phyloP scores from a whole-genome alignment of 2,797 vertebrate species.

The Characodon lateralis region DNA sequence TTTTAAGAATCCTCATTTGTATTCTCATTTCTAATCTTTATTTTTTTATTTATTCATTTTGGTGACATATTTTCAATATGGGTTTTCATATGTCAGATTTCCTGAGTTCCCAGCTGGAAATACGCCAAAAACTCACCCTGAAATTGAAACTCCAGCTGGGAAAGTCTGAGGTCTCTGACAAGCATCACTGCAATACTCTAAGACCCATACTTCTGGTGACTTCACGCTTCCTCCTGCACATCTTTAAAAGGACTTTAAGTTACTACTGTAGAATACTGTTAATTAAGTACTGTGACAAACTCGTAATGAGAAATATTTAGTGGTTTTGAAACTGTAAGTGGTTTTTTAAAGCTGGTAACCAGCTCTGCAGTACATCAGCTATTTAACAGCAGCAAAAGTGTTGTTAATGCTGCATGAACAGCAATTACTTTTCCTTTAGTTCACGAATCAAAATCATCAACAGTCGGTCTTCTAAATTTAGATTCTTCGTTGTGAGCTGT shows the following conservation, averaged over 20 bases:
- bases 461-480: constrained; percentile 7
- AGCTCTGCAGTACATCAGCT: neutral
- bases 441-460: neutral
- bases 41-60: neutral
- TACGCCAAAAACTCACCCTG: too few species aligned
- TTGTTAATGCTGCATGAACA: neutral
- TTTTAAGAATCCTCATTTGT: neutral
- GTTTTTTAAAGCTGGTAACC: neutral
- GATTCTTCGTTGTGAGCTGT: neutral
- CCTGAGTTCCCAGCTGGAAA: too few species aligned
- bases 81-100: neutral
- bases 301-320: too few species aligned
- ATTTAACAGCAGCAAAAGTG: neutral
- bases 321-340: neutral
- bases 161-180: too few species aligned
- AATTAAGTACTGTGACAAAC: too few species aligned
- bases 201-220: too few species aligned
- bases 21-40: neutral
- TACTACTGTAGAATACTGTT: too few species aligned
- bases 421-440: neutral
- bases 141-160: too few species aligned
- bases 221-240: too few species aligned
- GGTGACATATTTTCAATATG: neutral
- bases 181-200: neutral
- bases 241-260: too few species aligned